Percentiles rank a stretch among this genome's conserved stretches.
Conservation (phyloP, 2,113 vertebrate species). For the Clarias macrocephalus region DNA sequence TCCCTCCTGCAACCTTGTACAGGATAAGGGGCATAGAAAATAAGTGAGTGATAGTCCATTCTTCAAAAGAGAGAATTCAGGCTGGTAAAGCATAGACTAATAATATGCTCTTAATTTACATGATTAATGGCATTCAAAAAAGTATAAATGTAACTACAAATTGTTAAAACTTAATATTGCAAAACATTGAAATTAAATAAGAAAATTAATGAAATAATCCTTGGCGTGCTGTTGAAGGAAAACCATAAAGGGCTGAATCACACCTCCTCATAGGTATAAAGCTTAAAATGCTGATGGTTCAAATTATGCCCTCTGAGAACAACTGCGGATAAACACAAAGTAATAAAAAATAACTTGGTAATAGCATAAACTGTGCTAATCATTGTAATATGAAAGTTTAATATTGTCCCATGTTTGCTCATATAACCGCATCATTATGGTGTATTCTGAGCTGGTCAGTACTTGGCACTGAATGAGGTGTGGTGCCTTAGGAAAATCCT, state of each 20-base stretch:
- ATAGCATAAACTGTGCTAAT: constrained; percentile 4
- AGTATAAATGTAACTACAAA: neutral
- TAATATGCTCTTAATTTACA: neutral
- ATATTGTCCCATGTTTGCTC: neutral
- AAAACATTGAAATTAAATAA: too few species aligned
- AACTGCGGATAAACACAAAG: neutral
- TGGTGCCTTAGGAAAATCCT: constrained; percentile 11
- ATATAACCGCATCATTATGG: constrained; percentile 10
- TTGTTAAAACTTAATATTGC: too few species aligned
- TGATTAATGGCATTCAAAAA: neutral
- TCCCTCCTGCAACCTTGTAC: too few species aligned
- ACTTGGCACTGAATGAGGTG: constrained; percentile 5
- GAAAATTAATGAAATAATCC: neutral
- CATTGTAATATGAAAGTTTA: neutral
- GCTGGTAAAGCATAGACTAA: neutral
- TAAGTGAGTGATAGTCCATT: neutral
- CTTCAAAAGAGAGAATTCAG: neutral
- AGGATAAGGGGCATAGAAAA: too few species aligned
- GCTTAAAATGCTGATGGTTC: neutral
- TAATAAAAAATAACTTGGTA: neutral
- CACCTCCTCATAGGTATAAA: neutral
- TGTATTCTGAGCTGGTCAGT: constrained; percentile 2
- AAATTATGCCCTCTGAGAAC: neutral
- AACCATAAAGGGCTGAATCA: neutral
- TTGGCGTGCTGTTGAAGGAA: neutral